phyloP scores from a whole-genome alignment of 2,113 vertebrate genomes.

The Pangasianodon gigas region DNA sequence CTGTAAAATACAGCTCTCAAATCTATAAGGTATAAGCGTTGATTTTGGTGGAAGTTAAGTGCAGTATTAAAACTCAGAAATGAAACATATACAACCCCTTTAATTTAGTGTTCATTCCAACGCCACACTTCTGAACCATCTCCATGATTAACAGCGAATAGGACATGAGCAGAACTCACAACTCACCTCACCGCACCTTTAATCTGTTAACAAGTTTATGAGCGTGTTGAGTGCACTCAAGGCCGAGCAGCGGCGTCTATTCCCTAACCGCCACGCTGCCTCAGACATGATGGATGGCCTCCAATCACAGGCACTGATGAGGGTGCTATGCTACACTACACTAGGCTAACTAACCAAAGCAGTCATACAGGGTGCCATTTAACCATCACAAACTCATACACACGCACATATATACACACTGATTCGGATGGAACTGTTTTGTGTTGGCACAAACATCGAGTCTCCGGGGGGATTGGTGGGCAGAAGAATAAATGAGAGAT shows the following conservation, averaged over 20 bases:
- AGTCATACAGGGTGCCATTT: constrained; percentile 30
- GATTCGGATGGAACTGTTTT: neutral
- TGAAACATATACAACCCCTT: neutral
- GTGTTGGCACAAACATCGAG: neutral
- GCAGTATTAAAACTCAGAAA: neutral
- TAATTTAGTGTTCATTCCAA: neutral
- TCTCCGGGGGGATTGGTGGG: neutral
- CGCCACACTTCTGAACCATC: neutral
- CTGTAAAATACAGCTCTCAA: neutral
- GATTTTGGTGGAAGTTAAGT: neutral
- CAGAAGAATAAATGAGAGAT: neutral
- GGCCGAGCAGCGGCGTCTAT: neutral
- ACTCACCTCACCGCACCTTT: constrained; percentile 25
- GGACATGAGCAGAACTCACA: neutral
- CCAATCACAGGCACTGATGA: constrained; percentile 44
- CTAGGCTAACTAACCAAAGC: constrained; percentile 34
- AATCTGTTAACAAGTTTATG: constrained; percentile 17
- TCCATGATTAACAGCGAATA: neutral
- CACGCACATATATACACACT: neutral
- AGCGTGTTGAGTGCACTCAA: constrained; percentile 8
- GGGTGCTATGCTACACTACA: constrained; percentile 25
- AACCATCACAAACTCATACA: constrained; percentile 25
- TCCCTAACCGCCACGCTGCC: constrained; percentile 12
- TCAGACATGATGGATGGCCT: constrained; percentile 39
- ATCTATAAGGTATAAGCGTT: neutral